Percentiles rank a stretch among this genome's conserved stretches.
Conservation (phyloP, 2,888 invertebrate genomes). For the Smittia sp. region DNA sequence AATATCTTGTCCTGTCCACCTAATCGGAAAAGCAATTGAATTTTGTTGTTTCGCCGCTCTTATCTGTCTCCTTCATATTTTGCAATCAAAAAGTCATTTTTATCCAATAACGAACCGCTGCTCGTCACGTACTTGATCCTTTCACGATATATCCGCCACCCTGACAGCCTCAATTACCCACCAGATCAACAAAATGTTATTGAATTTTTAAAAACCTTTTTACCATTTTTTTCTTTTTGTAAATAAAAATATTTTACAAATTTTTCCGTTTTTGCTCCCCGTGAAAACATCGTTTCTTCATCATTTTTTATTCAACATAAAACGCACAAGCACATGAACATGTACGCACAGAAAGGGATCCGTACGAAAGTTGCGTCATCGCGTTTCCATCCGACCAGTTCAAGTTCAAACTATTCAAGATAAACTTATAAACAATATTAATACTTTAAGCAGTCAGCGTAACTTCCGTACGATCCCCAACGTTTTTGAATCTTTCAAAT, state of each 20-base stretch:
- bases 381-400: too few species aligned
- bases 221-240: neutral
- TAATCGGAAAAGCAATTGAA: neutral
- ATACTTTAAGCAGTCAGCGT: too few species aligned
- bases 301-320: neutral
- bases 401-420: too few species aligned
- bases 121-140: constrained; percentile 14
- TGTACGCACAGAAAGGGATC: neutral
- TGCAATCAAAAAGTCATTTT: neutral
- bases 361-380: too few species aligned
- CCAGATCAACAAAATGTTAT: constrained; percentile 9
- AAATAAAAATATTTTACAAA: neutral
- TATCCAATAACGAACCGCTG: constrained; percentile 5
- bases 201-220: constrained; percentile 13
- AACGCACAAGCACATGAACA: constrained; percentile 5
- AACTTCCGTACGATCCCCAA: too few species aligned
- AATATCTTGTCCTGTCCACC: neutral
- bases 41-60: neutral
- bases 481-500: too few species aligned
- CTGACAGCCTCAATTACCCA: constrained; percentile 15
- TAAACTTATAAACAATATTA: too few species aligned
- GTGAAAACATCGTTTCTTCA: neutral
- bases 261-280: too few species aligned
- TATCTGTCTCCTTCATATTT: neutral
- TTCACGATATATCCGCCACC: constrained; percentile 25